Evolutionary conservation across 1,140 invertebrate genomes (phyloP).

Genomic region (Oedothorax gibbosus): DNA sequence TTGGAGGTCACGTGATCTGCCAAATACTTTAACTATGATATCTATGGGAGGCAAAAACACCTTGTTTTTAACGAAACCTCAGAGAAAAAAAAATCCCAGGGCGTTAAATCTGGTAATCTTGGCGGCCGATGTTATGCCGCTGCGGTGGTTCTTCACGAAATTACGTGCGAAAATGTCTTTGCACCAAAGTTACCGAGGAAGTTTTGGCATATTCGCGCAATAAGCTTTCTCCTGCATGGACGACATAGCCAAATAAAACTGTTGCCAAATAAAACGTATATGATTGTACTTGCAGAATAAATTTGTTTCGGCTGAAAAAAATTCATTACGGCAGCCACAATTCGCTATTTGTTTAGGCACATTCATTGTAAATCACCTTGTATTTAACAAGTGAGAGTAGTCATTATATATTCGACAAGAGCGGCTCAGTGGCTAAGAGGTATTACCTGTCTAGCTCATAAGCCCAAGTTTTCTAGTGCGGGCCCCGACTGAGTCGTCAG

Average conservation of each 20-base stretch:
- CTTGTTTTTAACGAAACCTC: slow-evolving; percentile 67
- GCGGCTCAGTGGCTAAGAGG: no score
- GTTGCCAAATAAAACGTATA: slow-evolving; percentile 16
- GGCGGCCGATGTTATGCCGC: slow-evolving; percentile 64
- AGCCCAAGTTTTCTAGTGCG: no score
- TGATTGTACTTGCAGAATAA: slow-evolving; percentile 1
- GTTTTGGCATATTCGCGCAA: slow-evolving; percentile 9
- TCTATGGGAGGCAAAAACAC: no score
- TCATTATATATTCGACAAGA: no score
- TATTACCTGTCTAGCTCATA: no score
- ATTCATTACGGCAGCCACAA: not conserved
- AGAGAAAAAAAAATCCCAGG: slow-evolving; percentile 68
- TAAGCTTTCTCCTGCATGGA: not conserved
- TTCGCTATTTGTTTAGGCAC: not conserved
- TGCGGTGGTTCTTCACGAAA: slow-evolving; percentile 9
- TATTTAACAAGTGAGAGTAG: no score
- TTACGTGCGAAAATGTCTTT: not conserved
- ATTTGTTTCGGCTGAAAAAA: slow-evolving; percentile 12
- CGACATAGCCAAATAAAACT: not conserved
- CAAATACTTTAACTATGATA: no score
- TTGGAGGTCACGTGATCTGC: no score
- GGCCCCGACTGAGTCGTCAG: no score
- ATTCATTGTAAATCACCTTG: not conserved
- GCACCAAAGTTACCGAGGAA: not conserved
- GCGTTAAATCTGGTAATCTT: slow-evolving; percentile 67